A percentile compares a stretch with the other conserved stretches of the same genome.
phyloP scores from a whole-genome alignment of 2,113 vertebrate genomes.

The Xiphophorus hellerii region DNA sequence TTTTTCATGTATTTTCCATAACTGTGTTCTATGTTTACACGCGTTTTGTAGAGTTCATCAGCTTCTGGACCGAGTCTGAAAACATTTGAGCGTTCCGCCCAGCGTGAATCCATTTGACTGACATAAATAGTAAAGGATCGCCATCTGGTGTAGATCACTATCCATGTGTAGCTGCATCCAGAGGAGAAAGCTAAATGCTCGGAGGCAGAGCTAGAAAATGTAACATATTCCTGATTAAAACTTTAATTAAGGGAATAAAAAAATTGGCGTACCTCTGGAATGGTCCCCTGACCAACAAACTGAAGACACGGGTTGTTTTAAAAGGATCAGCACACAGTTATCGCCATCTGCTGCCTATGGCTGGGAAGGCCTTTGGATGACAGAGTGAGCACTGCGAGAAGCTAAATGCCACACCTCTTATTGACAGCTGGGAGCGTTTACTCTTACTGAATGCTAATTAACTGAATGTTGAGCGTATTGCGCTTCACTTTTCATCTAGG shows the following conservation, averaged over 20 bases:
- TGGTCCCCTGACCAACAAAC: constrained; percentile 5
- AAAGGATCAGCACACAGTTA: constrained; percentile 48
- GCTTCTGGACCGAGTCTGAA: constrained; percentile 22
- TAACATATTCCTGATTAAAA: constrained; percentile 9
- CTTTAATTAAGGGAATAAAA: background rate
- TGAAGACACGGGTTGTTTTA: constrained; percentile 7
- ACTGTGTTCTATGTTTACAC: constrained; percentile 8
- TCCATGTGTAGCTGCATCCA: constrained; percentile 16
- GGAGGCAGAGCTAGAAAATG: background rate
- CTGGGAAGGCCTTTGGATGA: constrained; percentile 34
- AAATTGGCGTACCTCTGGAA: background rate
- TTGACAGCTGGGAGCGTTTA: constrained; percentile 43
- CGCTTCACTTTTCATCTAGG: constrained; percentile 10
- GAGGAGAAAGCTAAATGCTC: constrained; percentile 2
- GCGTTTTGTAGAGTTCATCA: constrained; percentile 9
- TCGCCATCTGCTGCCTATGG: constrained; percentile 72
- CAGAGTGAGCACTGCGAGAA: constrained; percentile 9
- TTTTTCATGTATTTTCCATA: background rate
- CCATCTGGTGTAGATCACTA: constrained; percentile 53
- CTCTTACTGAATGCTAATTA: constrained; percentile 41
- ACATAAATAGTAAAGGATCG: constrained; percentile 43
- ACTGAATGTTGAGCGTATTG: constrained; percentile 15
- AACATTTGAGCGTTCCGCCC: constrained; percentile 21
- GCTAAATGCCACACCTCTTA: constrained; percentile 31
- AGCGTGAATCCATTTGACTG: constrained; percentile 10